Evolutionary conservation across 2,113 vertebrate genomes (phyloP).

Genomic region (Physeter macrocephalus): DNA sequence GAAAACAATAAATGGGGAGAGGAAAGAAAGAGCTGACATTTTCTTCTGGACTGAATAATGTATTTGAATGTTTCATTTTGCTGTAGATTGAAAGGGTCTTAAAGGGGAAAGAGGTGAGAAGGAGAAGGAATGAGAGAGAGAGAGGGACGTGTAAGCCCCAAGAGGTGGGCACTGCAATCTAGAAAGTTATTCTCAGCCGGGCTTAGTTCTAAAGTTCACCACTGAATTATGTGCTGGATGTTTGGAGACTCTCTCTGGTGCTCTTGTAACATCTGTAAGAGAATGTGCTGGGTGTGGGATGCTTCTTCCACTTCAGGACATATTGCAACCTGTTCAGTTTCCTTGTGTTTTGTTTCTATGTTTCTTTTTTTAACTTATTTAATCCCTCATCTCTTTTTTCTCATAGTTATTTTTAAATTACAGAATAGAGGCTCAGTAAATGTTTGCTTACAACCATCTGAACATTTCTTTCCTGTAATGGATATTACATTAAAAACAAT

Average conservation of each 20-base stretch:
- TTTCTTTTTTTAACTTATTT: neutral
- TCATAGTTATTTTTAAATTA: conserved; percentile 38
- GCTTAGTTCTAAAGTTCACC: conserved; percentile 68
- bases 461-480: neutral
- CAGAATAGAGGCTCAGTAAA: neutral
- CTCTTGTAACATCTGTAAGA: neutral
- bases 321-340: neutral
- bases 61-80: conserved; percentile 51
- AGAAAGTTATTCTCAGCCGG: conserved; percentile 64
- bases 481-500: conserved; percentile 21
- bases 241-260: conserved; percentile 45
- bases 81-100: conserved; percentile 35
- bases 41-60: conserved; percentile 20
- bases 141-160: conserved; percentile 29
- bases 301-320: neutral
- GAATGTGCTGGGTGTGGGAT: neutral
- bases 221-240: conserved; percentile 70
- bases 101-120: conserved; percentile 3
- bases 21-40: conserved; percentile 51
- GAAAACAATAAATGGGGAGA: conserved; percentile 70
- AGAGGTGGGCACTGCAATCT: conserved; percentile 67
- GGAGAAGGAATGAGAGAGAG: neutral
- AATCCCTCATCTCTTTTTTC: neutral
- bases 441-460: neutral
- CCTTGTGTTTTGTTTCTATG: neutral